A percentile compares a stretch with the other conserved stretches of the same genome.
Evolutionary conservation across 2,113 vertebrate genomes (phyloP).

Genomic region (Steatornis caripensis): DNA sequence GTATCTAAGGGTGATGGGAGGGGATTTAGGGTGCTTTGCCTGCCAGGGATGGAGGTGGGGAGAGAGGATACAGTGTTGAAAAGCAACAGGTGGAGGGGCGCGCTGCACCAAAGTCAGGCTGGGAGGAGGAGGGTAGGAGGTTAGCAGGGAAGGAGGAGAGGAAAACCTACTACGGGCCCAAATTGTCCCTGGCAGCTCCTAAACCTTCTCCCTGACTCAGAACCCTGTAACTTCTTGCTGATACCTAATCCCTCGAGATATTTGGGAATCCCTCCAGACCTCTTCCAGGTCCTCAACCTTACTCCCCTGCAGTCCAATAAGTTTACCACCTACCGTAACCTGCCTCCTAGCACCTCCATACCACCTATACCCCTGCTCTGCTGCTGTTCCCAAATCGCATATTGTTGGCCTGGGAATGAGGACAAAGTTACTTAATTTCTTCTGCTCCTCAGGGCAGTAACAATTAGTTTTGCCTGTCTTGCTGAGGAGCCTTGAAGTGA

Average conservation of each 20-base stretch:
- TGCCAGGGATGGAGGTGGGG: neutral
- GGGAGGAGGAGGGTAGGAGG: neutral
- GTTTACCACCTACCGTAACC: neutral
- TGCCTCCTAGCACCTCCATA: neutral
- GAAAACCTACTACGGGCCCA: neutral
- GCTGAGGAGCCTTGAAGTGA: neutral
- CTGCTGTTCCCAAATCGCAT: neutral
- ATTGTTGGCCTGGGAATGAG: neutral
- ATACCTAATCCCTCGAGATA: neutral
- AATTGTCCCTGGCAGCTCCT: rapidly evolving
- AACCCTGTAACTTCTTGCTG: neutral
- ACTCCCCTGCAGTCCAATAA: neutral
- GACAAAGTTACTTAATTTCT: neutral
- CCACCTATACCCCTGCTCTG: neutral
- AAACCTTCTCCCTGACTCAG: neutral
- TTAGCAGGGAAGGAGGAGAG: neutral
- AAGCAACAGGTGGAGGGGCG: neutral
- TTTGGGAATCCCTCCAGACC: neutral
- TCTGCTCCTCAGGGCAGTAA: neutral
- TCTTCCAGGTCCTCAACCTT: neutral
- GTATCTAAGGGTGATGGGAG: neutral
- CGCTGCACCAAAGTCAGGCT: neutral
- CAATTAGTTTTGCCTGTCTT: neutral
- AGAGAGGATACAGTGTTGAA: neutral
- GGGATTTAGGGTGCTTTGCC: neutral